phyloP scores from a whole-genome alignment of 2,113 vertebrate species.

The Engystomops pustulosus region DNA sequence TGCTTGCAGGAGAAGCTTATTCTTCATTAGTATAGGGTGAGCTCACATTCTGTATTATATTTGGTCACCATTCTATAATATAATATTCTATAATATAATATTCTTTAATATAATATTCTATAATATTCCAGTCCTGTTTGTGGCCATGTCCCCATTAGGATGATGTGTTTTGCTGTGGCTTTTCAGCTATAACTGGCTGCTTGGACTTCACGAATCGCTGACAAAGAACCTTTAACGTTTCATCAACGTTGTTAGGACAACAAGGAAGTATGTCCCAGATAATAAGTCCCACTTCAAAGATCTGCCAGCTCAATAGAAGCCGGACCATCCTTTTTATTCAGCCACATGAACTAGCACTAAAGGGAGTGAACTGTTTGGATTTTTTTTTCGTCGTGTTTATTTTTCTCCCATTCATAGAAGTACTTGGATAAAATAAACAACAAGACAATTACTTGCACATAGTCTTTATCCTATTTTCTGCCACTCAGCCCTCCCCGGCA shows the following conservation, averaged over 20 bases:
- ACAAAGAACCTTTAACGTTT: conserved; percentile 97
- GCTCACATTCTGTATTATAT: no score
- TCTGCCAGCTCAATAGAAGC: conserved; percentile 92
- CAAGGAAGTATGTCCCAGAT: conserved; percentile 94
- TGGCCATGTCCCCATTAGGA: conserved; percentile 67
- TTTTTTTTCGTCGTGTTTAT: conserved; percentile 83
- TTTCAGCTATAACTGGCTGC: conserved; percentile 77
- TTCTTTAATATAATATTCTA: no score
- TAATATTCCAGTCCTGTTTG: conserved; percentile 53
- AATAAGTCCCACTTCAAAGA: conserved; percentile 98
- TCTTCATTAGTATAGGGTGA: no score
- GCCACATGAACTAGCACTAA: conserved; percentile 88
- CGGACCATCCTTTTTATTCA: conserved; percentile 90
- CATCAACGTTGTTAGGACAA: conserved; percentile 96
- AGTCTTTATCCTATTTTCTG: conserved; percentile 72
- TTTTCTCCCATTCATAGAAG: conserved; percentile 85
- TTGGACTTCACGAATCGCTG: conserved; percentile 89
- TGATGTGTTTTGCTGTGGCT: conserved; percentile 76
- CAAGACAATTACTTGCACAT: conserved; percentile 91
- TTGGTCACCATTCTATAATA: no score
- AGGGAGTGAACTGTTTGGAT: conserved; percentile 87
- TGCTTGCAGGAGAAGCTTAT: no score
- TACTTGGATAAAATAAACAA: conserved; percentile 91
- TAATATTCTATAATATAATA: no score
- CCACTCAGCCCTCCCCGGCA: background rate